Evolutionary conservation across 2,113 vertebrate genomes (phyloP).

Genomic region (Osmerus eperlanus): DNA sequence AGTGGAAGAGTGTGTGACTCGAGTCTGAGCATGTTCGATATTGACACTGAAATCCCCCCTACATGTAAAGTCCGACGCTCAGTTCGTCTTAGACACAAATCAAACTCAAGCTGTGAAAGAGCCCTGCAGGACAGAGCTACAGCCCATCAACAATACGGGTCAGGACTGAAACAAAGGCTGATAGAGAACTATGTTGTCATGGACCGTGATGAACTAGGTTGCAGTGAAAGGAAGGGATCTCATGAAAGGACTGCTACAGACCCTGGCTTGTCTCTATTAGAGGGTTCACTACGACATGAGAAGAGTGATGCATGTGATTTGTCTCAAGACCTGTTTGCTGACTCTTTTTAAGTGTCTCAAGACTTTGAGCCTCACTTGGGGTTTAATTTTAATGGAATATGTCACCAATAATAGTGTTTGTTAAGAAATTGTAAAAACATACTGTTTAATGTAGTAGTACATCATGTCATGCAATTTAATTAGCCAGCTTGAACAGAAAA

Average conservation of each 20-base stretch:
- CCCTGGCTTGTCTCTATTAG: background rate
- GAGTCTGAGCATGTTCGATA: constrained; percentile 6
- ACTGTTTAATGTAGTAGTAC: too few species aligned
- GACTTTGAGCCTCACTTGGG: background rate
- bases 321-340: constrained; percentile 64
- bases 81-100: background rate
- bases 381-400: background rate
- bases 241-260: background rate
- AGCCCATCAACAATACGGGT: background rate
- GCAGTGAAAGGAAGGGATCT: background rate
- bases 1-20: constrained; percentile 6
- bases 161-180: background rate
- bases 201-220: background rate
- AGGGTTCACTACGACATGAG: background rate
- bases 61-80: background rate
- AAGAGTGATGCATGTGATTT: constrained; percentile 46
- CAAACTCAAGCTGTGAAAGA: constrained; percentile 13
- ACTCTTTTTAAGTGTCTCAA: constrained; percentile 35
- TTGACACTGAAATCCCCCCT: constrained; percentile 34
- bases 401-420: too few species aligned
- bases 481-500: too few species aligned
- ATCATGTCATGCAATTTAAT: too few species aligned
- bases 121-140: background rate
- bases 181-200: background rate
- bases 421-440: too few species aligned